phyloP scores from a whole-genome alignment of 2,888 invertebrate species.

The Andricus quercusramuli region DNA sequence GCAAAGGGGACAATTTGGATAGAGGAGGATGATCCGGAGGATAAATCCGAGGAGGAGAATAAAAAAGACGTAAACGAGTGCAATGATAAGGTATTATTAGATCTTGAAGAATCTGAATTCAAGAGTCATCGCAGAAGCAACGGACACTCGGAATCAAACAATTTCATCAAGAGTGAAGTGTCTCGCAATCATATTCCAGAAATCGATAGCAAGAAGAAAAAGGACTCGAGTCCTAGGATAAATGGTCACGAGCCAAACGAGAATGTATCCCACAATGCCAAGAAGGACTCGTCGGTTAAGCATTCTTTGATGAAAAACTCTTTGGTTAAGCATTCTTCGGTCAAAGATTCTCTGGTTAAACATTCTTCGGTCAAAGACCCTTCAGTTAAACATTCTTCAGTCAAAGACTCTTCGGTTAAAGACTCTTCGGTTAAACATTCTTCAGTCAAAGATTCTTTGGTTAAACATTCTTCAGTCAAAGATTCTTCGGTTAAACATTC shows the following conservation, averaged over 20 bases:
- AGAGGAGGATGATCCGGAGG: slow-evolving; percentile 70
- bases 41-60: slow-evolving; percentile 60
- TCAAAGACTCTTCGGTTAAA: too few relatives aligned
- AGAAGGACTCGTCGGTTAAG: slow-evolving; percentile 21
- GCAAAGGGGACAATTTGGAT: slow-evolving; percentile 77
- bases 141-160: slow-evolving; percentile 23
- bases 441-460: neutral
- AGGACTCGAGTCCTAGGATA: slow-evolving; percentile 6
- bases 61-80: slow-evolving; percentile 54
- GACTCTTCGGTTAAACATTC: neutral
- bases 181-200: slow-evolving; percentile 61
- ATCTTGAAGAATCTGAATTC: slow-evolving; percentile 42
- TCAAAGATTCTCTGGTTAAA: slow-evolving; percentile 3
- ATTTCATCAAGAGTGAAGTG: slow-evolving; percentile 43
- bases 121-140: slow-evolving; percentile 42
- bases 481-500: too few relatives aligned
- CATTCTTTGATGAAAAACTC: neutral
- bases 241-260: slow-evolving; percentile 41
- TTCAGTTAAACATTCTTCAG: too few relatives aligned
- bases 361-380: too few relatives aligned
- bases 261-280: slow-evolving; percentile 21
- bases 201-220: slow-evolving; percentile 32
- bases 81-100: slow-evolving; percentile 46
- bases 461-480: too few relatives aligned
- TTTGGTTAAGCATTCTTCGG: neutral